phyloP scores from a whole-genome alignment of 2,888 invertebrate species.

The Sabatieria punctata region DNA sequence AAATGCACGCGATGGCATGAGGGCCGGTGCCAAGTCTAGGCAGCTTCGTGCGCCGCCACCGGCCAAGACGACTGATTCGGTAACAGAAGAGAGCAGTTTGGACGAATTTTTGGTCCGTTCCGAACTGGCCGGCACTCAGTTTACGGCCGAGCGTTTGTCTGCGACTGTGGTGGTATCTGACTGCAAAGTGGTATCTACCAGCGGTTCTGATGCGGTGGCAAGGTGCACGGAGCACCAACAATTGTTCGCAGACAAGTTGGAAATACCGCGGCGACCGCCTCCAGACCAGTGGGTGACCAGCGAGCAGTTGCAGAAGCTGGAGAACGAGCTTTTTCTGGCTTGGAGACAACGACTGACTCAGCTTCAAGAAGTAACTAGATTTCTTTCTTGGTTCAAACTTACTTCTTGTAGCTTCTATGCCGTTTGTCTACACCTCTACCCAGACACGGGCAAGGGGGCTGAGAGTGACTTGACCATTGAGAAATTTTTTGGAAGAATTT shows the following conservation, averaged over 20 bases:
- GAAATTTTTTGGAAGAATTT: too few relatives aligned
- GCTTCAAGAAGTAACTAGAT: constrained; percentile 30
- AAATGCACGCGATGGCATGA: too few relatives aligned
- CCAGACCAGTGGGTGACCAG: constrained; percentile 59
- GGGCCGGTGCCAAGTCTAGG: too few relatives aligned
- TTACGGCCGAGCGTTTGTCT: constrained; percentile 42
- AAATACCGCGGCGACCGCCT: constrained; percentile 61
- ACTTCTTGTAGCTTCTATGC: not conserved
- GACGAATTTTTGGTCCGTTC: constrained; percentile 91
- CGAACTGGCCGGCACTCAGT: constrained; percentile 80
- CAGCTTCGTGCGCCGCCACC: not conserved
- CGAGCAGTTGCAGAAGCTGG: constrained; percentile 58
- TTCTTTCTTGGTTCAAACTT: not conserved
- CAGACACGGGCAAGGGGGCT: too few relatives aligned
- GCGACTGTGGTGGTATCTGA: too few relatives aligned
- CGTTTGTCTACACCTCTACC: too few relatives aligned
- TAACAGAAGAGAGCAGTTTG: constrained; percentile 85
- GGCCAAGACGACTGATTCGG: constrained; percentile 40
- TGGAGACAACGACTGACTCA: constrained; percentile 71
- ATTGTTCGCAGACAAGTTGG: too few relatives aligned
- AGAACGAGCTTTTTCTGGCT: constrained; percentile 64
- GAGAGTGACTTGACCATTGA: too few relatives aligned
- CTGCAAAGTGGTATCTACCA: too few relatives aligned
- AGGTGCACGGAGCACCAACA: too few relatives aligned
- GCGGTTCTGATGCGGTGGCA: too few relatives aligned